A percentile compares a stretch with the other conserved stretches of the same genome.
Evolutionary conservation across 2,888 invertebrate genomes (phyloP).

Genomic region (Microctonus hyperodae): DNA sequence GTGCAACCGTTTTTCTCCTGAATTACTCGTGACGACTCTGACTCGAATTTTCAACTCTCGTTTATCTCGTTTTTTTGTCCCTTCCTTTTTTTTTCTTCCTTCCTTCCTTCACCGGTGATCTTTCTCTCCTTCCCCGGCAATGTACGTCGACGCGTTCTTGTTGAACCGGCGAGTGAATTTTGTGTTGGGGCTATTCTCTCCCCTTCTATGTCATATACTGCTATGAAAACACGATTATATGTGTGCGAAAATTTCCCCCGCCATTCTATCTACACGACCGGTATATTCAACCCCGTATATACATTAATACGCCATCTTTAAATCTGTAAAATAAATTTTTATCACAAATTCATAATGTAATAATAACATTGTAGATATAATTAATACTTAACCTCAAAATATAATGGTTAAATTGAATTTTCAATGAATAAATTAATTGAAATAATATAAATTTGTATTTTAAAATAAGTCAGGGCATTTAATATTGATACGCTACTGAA

Average conservation of each 20-base stretch:
- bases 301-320: background rate
- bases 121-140: constrained; percentile 38
- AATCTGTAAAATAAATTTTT: background rate
- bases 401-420: background rate
- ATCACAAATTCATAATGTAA: background rate
- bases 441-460: background rate
- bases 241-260: constrained; percentile 44
- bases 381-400: background rate
- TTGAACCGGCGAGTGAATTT: constrained; percentile 51
- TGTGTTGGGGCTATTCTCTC: constrained; percentile 33
- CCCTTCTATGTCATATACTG: constrained; percentile 7
- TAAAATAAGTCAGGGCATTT: constrained; percentile 15
- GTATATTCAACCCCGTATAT: constrained; percentile 28
- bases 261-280: constrained; percentile 33
- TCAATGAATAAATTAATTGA: background rate
- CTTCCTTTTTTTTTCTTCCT: constrained; percentile 39
- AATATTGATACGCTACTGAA: constrained; percentile 41
- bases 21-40: constrained; percentile 23
- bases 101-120: constrained; percentile 36
- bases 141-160: constrained; percentile 54
- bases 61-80: constrained; percentile 27
- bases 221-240: constrained; percentile 36
- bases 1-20: constrained; percentile 33
- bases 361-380: background rate
- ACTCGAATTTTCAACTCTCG: constrained; percentile 10